Conservation (phyloP, 2,797 vertebrate species). For the Cephalopachus bancanus region DNA sequence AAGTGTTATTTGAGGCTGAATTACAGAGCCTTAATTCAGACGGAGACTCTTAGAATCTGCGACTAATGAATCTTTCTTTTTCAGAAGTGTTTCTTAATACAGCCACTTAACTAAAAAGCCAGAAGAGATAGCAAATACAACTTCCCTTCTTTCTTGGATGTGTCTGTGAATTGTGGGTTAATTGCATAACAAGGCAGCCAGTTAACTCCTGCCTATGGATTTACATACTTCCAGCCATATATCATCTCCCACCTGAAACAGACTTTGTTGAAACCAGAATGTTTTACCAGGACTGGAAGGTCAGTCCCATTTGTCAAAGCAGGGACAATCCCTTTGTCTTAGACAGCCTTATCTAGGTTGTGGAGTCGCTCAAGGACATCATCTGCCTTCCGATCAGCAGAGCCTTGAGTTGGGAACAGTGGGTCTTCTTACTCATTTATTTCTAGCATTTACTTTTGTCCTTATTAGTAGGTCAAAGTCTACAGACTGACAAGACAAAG, state of each 20-base stretch:
- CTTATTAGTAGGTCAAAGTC: conserved; percentile 52
- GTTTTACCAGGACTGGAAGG: conserved; percentile 80
- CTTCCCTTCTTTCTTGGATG: conserved; percentile 25
- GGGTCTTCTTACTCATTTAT: conserved; percentile 62
- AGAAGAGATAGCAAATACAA: conserved; percentile 69
- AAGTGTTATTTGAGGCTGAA: conserved; percentile 82
- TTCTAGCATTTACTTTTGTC: conserved; percentile 71
- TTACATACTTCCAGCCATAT: conserved; percentile 71
- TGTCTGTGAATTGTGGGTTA: conserved; percentile 75
- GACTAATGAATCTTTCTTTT: conserved; percentile 78
- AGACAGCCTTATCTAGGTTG: conserved; percentile 82
- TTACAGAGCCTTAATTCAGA: conserved; percentile 81
- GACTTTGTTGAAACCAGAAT: conserved; percentile 68
- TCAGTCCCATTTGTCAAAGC: conserved; percentile 86
- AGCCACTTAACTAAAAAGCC: conserved; percentile 76
- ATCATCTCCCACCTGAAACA: conserved; percentile 71
- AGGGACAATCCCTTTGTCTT: conserved; percentile 81
- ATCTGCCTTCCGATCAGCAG: conserved; percentile 71
- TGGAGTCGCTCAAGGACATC: conserved; percentile 77
- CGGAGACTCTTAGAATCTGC: conserved; percentile 63
- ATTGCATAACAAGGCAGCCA: conserved; percentile 72
- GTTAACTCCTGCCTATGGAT: conserved; percentile 78
- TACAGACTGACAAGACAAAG: conserved; percentile 49
- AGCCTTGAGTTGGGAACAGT: conserved; percentile 67
- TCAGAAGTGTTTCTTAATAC: conserved; percentile 79